Evolutionary conservation across 2,797 vertebrate genomes (phyloP).

Genomic region (Poeciliopsis turneri): DNA sequence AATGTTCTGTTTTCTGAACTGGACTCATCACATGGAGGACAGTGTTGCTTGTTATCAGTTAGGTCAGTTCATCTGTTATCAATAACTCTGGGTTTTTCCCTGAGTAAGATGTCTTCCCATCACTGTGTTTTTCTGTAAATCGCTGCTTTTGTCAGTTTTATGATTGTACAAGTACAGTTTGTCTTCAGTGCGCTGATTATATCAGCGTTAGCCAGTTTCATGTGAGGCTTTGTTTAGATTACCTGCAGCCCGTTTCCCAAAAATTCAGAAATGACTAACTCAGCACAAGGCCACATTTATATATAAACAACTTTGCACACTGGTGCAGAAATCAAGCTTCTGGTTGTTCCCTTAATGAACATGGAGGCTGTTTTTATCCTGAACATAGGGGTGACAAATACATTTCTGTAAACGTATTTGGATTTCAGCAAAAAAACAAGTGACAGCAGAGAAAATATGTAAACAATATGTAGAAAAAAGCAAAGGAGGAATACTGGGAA

Average conservation of each 20-base stretch:
- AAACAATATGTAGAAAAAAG: neutral
- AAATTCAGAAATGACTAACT: neutral
- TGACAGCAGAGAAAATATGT: neutral
- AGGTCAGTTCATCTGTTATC: neutral
- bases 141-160: slow-evolving; percentile 13
- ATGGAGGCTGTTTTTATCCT: neutral
- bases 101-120: neutral
- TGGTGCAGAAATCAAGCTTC: neutral
- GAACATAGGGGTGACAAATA: neutral
- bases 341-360: neutral
- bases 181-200: slow-evolving; percentile 35
- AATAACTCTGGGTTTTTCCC: neutral
- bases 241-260: slow-evolving; percentile 15
- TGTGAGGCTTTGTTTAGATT: slow-evolving; percentile 14
- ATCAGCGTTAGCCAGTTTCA: slow-evolving; percentile 44
- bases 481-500: neutral
- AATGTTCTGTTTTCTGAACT: neutral
- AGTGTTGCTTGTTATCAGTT: neutral
- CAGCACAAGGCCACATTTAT: neutral
- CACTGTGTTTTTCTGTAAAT: neutral
- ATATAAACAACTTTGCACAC: neutral
- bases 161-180: slow-evolving; percentile 1
- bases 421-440: neutral
- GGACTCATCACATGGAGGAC: neutral
- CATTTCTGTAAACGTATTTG: neutral